Base-by-base conservation (phyloP, 1,140 invertebrate species). In the Drosophila willistoni region DNA sequence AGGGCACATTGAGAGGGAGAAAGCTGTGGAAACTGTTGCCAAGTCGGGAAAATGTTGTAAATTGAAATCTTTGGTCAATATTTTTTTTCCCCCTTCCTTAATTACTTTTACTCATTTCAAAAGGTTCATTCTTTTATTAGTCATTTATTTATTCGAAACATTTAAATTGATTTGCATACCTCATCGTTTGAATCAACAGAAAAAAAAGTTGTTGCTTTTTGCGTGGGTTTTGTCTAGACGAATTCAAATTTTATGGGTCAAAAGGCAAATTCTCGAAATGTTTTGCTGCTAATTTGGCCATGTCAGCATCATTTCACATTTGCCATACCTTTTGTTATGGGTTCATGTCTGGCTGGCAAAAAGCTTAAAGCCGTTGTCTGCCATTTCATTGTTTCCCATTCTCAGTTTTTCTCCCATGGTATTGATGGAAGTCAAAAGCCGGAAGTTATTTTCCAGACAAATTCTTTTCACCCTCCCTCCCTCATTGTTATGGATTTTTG, bases 401-500 rank as follows among this genome's bases (percentile, higher is more conserved):
- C 29, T 19, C 9, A 36, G 33, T 34, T 65, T 47, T 47, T 47
- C 29, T 60, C 3, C 25, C 25, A 25, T 25, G 3, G 25, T 5
- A 29, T 29, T 29, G 29, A 29, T 29, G 29, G 5, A 29, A 78
- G 64, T 64, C 64, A 47, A 64, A 14, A 75, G 13, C 17, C 44
- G 64, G 39, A 72, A 72, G 56, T 72, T 76, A 33, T 72, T 64
- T 57, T 71, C 33, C 62, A 61, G 56, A 17, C 47, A 60, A 62
- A 42, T 42, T 54, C 13, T 51, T 36, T 51, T 22, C 14, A 29
- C 55, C 22, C 39, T 22, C 19, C 9, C 41, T 36, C 59, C n/a
- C n/a, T 74, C 71, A 79, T 73, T 83, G 77, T 66, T 44, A 68
- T 69, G 76, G 72, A 83, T 79, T 51, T 51, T 14, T 51, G 44